Percentiles rank a stretch among this genome's conserved stretches.
Conservation (phyloP, 2,797 vertebrate species). For the Falco rusticolus region DNA sequence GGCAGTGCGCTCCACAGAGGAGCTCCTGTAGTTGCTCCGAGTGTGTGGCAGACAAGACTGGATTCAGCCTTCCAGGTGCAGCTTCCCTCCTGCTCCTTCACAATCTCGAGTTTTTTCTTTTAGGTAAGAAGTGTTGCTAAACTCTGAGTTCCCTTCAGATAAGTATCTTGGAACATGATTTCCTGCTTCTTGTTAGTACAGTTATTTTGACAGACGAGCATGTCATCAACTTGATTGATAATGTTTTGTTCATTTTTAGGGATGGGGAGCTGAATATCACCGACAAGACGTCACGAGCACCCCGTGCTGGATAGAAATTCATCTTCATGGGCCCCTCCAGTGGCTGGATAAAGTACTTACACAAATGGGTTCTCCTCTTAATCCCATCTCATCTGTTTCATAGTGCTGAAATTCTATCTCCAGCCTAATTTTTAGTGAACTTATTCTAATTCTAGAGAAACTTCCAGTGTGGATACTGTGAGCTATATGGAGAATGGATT, state of each 20-base stretch:
- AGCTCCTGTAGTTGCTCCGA: rapidly evolving
- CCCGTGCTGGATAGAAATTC: slow-evolving; percentile 92
- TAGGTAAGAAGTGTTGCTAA: not conserved
- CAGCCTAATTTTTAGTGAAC: slow-evolving; percentile 70
- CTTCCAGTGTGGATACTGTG: slow-evolving; percentile 79
- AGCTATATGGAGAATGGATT: slow-evolving; percentile 77
- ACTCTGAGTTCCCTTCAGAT: not conserved
- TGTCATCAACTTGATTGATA: not conserved
- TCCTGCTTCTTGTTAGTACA: not conserved
- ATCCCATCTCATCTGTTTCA: slow-evolving; percentile 97
- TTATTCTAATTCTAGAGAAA: slow-evolving; percentile 78
- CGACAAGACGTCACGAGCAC: slow-evolving; percentile 90
- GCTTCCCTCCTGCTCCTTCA: not conserved
- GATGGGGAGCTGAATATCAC: slow-evolving; percentile 91
- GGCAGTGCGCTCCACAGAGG: not conserved
- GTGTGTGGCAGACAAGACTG: not conserved
- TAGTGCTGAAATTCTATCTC: slow-evolving; percentile 81
- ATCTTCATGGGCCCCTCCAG: slow-evolving; percentile 89
- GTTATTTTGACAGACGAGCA: not conserved
- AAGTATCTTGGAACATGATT: not conserved
- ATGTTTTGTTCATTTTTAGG: slow-evolving; percentile 72
- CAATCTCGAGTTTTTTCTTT: not conserved
- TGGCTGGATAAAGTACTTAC: slow-evolving; percentile 94
- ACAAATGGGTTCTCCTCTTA: slow-evolving; percentile 94
- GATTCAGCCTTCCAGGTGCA: not conserved